These are phyloP conservation scores for Crypturellus undulatus DNA, from an alignment of 2,113 vertebrate species.

Conservation along the genomic window DNA sequence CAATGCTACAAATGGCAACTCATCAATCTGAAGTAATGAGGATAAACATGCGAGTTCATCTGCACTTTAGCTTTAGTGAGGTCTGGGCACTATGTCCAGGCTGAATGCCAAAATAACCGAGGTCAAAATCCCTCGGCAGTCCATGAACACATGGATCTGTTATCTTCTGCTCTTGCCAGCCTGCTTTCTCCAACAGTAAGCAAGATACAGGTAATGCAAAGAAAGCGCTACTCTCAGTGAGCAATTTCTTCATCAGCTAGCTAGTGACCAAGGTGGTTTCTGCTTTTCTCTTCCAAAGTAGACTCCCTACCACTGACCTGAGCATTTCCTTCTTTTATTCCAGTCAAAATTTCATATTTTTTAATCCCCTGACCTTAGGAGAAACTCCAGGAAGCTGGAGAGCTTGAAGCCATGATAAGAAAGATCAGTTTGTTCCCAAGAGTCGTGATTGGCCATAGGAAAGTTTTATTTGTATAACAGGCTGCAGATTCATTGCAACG, in stretches of 20 bases:
- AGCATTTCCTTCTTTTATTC: not conserved
- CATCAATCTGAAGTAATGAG: not conserved
- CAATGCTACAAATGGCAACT: not conserved
- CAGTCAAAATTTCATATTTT: not conserved
- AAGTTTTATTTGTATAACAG: not conserved
- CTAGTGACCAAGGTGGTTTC: not conserved
- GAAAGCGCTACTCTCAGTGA: not conserved
- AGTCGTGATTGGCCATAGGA: not conserved
- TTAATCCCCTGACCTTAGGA: not conserved
- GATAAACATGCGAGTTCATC: not conserved
- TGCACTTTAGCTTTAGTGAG: not conserved
- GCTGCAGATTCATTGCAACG: constrained; percentile 4
- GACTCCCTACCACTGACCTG: not conserved
- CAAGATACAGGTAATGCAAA: not conserved
- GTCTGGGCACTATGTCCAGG: not conserved
- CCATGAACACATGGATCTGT: not conserved
- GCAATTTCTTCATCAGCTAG: not conserved
- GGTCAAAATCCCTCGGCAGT: not conserved
- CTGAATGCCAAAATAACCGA: not conserved
- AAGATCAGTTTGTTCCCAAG: not conserved
- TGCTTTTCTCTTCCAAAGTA: not conserved
- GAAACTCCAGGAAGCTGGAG: not conserved
- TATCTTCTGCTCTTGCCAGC: not conserved
- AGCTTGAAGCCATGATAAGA: not conserved
- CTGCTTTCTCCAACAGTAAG: not conserved